Evolutionary conservation across 2,113 vertebrate species (phyloP), one percentile per base, ranked within the genome.

Genomic region (Bos indicus): DNA sequence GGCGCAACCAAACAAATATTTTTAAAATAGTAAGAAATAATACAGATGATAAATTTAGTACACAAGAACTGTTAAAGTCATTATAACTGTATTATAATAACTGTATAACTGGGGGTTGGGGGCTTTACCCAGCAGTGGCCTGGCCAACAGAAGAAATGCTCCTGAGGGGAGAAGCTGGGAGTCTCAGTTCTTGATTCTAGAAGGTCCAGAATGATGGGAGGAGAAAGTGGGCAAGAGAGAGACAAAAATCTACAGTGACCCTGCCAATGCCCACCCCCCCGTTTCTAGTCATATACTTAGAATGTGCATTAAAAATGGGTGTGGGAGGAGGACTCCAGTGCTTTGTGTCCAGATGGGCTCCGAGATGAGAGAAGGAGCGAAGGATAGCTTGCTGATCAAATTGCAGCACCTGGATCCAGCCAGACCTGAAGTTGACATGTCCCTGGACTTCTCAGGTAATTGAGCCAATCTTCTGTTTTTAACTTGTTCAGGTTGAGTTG

Each of bases 51-150:
- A 33, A 60, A 40, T 2, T 9, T 21, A 33, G 17, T 7, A 21
- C 21, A 9, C 0, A 3, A 33, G 23, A 64, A 23, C 23, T 54
- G 36, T 5, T 17, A 8, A 2, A 11, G 46, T 16, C 14, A 2
- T 15, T 5, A 2, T 3, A 33, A 52, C 11, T 14, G 17, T 2
- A 1, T 21, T 17, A 40, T 36, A 74, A 74, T 74, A 8, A 13
- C 51, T 12, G 10, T 15, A 3, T 28, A n/a, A 21, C 23, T 4
- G 28, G 23, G 23, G 25, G 11, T 2, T 3, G 2, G 21, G 36
- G 56, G 5, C 13, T 36, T 25, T 10, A 40, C 6, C 33, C 6
- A 12, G 17, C 36, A n/a, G 40, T 6, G 1, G 0, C 6, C 88
- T 28, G 9, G 71, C 33, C 26, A 14, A 23, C 30, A 15, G 56